phyloP scores from a whole-genome alignment of 2,113 vertebrate genomes.

The Lethenteron reissneri region DNA sequence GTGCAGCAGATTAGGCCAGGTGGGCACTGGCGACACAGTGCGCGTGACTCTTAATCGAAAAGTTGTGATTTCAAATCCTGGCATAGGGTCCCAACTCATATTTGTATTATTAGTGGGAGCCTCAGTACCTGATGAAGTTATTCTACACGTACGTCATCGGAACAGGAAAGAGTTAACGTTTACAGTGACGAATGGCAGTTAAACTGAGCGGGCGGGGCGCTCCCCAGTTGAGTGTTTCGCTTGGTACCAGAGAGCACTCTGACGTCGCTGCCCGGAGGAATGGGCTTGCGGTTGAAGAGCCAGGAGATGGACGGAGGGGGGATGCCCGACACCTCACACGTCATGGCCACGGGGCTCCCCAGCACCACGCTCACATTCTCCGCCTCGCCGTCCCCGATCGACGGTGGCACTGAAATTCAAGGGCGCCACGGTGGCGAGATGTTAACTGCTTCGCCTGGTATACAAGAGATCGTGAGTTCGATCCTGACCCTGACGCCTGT shows the following conservation, averaged over 20 bases:
- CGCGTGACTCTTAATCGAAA: too few species aligned
- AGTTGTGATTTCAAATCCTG: too few species aligned
- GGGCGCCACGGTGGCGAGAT: not conserved
- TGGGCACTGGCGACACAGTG: too few species aligned
- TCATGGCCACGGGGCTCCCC: slow-evolving; percentile 55
- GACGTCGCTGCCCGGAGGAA: slow-evolving; percentile 29
- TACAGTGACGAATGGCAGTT: too few species aligned
- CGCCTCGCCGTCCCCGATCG: slow-evolving; percentile 30
- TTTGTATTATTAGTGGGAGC: too few species aligned
- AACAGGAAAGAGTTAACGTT: too few species aligned
- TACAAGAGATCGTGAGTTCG: not conserved
- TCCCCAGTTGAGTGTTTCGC: not conserved
- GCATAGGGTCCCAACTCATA: too few species aligned
- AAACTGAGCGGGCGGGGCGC: too few species aligned
- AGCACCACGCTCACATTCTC: slow-evolving; percentile 64
- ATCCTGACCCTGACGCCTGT: not conserved
- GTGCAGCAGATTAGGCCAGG: too few species aligned
- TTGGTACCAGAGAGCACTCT: slow-evolving; percentile 53
- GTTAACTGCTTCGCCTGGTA: too few species aligned
- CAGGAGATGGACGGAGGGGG: slow-evolving; percentile 59
- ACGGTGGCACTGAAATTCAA: slow-evolving; percentile 42
- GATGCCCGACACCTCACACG: slow-evolving; percentile 67
- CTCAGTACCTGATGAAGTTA: too few species aligned
- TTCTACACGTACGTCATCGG: too few species aligned
- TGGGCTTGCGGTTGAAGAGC: slow-evolving; percentile 48